Conservation (phyloP, 2,797 vertebrate species). For the Rhinogobio ventralis region DNA sequence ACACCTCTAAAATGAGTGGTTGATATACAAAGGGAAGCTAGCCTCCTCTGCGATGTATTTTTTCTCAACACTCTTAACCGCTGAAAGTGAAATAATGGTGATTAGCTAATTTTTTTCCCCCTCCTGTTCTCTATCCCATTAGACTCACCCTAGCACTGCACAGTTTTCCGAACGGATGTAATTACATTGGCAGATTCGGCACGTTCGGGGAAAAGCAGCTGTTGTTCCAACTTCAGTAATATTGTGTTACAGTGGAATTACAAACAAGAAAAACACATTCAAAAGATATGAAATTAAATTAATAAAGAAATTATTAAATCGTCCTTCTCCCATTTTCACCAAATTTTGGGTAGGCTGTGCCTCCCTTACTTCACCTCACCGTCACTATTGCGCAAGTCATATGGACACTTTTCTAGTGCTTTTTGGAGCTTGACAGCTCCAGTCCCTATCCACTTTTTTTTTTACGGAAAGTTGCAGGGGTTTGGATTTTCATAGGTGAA, state of each 20-base stretch:
- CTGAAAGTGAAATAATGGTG: background rate
- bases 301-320: background rate
- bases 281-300: background rate
- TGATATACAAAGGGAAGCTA: background rate
- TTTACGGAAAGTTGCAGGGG: background rate
- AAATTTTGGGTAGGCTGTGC: background rate
- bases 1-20: background rate
- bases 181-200: too few species aligned
- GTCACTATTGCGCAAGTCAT: background rate
- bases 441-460: background rate
- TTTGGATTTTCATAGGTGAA: background rate
- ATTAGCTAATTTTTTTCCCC: background rate
- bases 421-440: background rate
- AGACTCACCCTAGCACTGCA: background rate
- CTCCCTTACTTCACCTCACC: too few species aligned
- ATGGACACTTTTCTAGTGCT: background rate
- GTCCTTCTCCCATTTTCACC: background rate
- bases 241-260: background rate
- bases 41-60: background rate
- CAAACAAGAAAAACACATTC: background rate
- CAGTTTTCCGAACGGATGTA: background rate
- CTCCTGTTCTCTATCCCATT: background rate
- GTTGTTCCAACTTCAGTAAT: too few species aligned
- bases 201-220: too few species aligned
- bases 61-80: background rate